Conservation (phyloP, 2,888 invertebrate species). For the Autographa pulchrina region DNA sequence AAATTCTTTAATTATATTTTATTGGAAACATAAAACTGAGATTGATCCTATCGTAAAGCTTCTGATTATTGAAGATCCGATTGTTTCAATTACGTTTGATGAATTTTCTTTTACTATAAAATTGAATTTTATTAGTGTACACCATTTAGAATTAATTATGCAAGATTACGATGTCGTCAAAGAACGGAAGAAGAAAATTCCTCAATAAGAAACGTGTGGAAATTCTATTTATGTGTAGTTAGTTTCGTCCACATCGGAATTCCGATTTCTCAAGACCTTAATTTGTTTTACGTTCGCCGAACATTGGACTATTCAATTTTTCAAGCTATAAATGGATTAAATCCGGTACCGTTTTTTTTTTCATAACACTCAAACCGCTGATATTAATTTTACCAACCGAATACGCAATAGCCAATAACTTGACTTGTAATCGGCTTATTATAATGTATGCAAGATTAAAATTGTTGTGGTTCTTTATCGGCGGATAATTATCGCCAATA, state of each 20-base stretch:
- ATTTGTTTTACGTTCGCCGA: conserved; percentile 39
- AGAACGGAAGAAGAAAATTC: neutral
- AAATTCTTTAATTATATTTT: conserved; percentile 29
- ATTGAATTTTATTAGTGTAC: neutral
- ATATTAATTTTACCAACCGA: conserved; percentile 39
- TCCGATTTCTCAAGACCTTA: conserved; percentile 53
- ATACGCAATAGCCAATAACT: conserved; percentile 23
- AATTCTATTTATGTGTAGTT: conserved; percentile 35
- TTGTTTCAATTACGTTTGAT: conserved; percentile 12
- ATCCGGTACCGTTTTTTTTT: conserved; percentile 26
- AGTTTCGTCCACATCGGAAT: conserved; percentile 33
- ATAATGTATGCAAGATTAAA: conserved; percentile 57
- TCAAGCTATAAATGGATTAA: conserved; percentile 49
- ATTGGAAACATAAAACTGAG: conserved; percentile 31
- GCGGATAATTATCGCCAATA: conserved; percentile 52
- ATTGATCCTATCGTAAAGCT: neutral
- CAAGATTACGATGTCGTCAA: neutral
- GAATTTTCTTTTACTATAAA: neutral
- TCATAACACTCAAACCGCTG: conserved; percentile 25
- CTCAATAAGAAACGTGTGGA: conserved; percentile 21
- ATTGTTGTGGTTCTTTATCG: conserved; percentile 37
- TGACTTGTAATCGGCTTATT: conserved; percentile 45
- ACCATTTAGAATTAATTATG: neutral
- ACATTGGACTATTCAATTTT: conserved; percentile 45
- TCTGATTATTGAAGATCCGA: conserved; percentile 16